Conservation (phyloP, 1,140 invertebrate genomes). For the Zaprionus nigranus region DNA sequence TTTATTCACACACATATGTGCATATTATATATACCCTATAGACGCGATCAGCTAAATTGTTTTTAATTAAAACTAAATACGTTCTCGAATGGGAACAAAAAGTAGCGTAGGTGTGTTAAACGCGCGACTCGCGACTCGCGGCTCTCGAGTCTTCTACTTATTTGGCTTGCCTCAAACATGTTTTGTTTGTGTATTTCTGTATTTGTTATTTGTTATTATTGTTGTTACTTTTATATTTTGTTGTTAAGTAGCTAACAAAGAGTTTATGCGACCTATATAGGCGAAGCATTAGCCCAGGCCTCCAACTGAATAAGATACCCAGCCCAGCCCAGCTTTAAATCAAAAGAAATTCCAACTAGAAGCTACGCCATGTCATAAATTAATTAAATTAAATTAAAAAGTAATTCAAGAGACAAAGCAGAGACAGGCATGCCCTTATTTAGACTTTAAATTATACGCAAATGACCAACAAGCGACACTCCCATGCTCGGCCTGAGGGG, state of each 20-base stretch:
- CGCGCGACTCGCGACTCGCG: constrained; percentile 49
- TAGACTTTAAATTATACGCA: neutral
- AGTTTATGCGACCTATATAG: constrained; percentile 33
- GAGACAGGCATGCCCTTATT: neutral
- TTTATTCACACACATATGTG: constrained; percentile 7
- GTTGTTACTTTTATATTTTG: constrained; percentile 24
- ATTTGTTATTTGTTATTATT: constrained; percentile 20
- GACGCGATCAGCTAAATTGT: constrained; percentile 55
- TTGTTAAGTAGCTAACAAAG: constrained; percentile 51
- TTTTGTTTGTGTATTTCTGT: constrained; percentile 38
- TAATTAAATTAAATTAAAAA: constrained; percentile 7
- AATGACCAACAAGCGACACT: neutral
- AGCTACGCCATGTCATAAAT: neutral
- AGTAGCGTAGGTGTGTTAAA: constrained; percentile 66
- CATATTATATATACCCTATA: neutral
- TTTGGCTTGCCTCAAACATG: constrained; percentile 66
- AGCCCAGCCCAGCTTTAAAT: neutral
- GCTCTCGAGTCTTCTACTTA: constrained; percentile 61
- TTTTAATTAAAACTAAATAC: constrained; percentile 73
- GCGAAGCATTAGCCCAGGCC: neutral
- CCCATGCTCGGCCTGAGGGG: neutral
- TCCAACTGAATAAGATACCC: constrained; percentile 2
- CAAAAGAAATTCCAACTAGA: neutral
- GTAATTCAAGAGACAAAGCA: neutral
- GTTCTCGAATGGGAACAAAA: constrained; percentile 36